Percentiles rank a stretch among this genome's conserved stretches.
Evolutionary conservation across 1,140 invertebrate genomes (phyloP).

Genomic region (Andrena cerasifolii): DNA sequence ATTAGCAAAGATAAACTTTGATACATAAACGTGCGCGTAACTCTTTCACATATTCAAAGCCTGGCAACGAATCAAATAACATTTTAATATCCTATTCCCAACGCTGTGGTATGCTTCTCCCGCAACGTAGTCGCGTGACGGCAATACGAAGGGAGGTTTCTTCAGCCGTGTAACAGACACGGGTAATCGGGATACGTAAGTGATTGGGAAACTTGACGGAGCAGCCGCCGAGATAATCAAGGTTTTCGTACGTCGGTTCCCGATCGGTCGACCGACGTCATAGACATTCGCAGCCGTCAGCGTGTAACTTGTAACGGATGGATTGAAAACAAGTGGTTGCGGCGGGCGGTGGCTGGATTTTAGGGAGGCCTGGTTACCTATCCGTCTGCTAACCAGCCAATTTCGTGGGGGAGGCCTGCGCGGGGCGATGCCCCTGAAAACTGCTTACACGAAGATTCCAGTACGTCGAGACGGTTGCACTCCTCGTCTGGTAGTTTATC

Average conservation of each 20-base stretch:
- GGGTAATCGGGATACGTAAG: constrained; percentile 32
- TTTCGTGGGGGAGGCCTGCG: not conserved
- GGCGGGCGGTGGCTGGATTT: not conserved
- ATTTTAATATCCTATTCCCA: no score
- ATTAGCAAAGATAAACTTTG: no score
- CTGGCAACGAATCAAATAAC: no score
- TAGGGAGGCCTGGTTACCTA: not conserved
- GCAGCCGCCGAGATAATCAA: constrained; percentile 34
- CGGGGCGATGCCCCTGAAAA: not conserved
- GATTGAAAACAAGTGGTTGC: constrained; percentile 24
- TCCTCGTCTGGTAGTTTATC: not conserved
- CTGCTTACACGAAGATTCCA: not conserved
- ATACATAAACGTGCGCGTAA: no score
- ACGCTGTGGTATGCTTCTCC: no score
- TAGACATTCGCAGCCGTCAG: constrained; percentile 33
- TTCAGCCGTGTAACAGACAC: constrained; percentile 1
- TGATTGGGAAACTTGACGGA: constrained; percentile 35
- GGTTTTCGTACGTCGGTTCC: constrained; percentile 27
- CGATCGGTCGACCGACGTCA: constrained; percentile 26
- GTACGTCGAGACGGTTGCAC: not conserved
- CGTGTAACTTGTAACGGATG: constrained; percentile 29
- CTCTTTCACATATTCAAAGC: no score
- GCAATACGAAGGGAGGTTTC: constrained; percentile 3
- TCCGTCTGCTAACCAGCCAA: constrained; percentile 19
- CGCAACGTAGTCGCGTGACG: not conserved